phyloP scores from a whole-genome alignment of 2,888 invertebrate species.

The Myopa testacea region DNA sequence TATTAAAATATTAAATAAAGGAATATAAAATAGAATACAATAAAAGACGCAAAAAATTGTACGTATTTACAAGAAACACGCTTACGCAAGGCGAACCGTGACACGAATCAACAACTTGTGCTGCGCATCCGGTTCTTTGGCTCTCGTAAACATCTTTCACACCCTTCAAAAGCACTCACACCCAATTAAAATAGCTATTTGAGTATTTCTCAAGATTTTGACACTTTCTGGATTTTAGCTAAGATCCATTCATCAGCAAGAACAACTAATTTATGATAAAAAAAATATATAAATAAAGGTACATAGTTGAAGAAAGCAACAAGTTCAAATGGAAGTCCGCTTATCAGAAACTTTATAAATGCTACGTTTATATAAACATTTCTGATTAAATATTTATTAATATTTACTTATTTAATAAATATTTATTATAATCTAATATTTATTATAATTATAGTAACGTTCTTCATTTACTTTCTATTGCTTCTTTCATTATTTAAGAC shows the following conservation, averaged over 20 bases:
- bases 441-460: no score
- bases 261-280: not conserved
- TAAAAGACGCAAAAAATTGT: not conserved
- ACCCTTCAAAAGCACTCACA: not conserved
- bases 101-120: not conserved
- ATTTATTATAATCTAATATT: no score
- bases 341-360: no score
- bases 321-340: no score
- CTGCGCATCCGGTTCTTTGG: not conserved
- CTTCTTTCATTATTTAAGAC: no score
- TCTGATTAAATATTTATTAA: no score
- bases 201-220: not conserved
- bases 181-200: not conserved
- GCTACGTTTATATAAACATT: no score
- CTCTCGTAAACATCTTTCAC: not conserved
- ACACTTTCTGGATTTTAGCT: not conserved
- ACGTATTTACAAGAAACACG: no score
- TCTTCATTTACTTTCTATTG: no score
- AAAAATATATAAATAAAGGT: not conserved
- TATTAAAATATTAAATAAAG: not conserved
- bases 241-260: conserved; percentile 7
- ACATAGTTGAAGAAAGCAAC: not conserved
- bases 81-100: not conserved
- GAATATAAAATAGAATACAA: not conserved
- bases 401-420: no score